Evolutionary conservation across 1,140 invertebrate species (phyloP).

Genomic region (Euborellia annulipes): DNA sequence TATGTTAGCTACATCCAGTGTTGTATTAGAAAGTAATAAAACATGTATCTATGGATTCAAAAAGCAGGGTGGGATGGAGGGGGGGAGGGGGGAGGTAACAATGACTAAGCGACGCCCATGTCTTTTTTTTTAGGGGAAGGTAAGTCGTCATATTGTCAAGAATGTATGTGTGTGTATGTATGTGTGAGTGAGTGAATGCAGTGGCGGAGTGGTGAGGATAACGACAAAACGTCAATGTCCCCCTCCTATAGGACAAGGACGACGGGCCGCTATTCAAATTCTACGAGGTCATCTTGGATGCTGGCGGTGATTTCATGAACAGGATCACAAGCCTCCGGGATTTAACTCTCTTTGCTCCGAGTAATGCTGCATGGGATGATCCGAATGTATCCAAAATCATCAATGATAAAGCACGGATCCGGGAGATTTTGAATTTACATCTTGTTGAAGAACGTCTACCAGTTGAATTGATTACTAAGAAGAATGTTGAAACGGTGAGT

Average conservation of each 20-base stretch:
- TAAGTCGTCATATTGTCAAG: too few relatives aligned
- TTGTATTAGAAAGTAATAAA: too few relatives aligned
- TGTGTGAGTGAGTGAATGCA: too few relatives aligned
- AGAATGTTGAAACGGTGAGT: slow-evolving; percentile 49
- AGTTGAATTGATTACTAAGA: slow-evolving; percentile 53
- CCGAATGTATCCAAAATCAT: slow-evolving; percentile 39
- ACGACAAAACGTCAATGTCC: too few relatives aligned
- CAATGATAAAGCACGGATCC: slow-evolving; percentile 38
- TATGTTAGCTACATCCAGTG: too few relatives aligned
- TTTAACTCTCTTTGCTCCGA: slow-evolving; percentile 76
- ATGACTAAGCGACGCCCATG: too few relatives aligned
- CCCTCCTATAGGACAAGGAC: slow-evolving; percentile 49
- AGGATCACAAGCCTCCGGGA: slow-evolving; percentile 50
- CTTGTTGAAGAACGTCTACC: slow-evolving; percentile 54
- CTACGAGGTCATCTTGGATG: slow-evolving; percentile 58
- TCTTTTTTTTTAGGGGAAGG: too few relatives aligned
- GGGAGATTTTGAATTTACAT: slow-evolving; percentile 65
- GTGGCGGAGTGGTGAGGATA: too few relatives aligned
- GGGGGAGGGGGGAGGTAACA: too few relatives aligned
- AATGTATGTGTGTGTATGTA: too few relatives aligned
- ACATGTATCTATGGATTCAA: too few relatives aligned
- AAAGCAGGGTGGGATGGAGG: too few relatives aligned
- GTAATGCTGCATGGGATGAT: slow-evolving; percentile 64
- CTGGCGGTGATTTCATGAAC: slow-evolving; percentile 46
- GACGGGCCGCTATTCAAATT: slow-evolving; percentile 68